Evolutionary conservation across 2,113 vertebrate genomes (phyloP).

Genomic region (Oreocharis arfaki): DNA sequence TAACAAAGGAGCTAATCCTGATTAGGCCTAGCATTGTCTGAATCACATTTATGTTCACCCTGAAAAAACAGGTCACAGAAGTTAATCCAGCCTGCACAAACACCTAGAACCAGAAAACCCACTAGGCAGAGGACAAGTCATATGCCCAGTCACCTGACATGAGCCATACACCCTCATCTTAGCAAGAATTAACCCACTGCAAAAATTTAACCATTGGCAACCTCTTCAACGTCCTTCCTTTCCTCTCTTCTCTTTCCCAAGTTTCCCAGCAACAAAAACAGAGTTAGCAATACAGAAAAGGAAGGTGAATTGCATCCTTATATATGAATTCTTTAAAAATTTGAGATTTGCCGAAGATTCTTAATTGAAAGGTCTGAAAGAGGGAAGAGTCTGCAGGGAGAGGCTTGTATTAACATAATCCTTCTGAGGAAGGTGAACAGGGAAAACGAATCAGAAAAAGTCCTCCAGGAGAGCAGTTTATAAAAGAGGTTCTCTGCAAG

Average conservation of each 20-base stretch:
- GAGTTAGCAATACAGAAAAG: not conserved
- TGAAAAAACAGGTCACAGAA: not conserved
- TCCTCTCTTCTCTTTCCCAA: not conserved
- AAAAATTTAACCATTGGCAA: not conserved
- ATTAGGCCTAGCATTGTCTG: not conserved
- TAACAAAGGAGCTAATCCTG: not conserved
- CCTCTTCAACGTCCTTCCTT: not conserved
- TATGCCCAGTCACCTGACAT: not conserved
- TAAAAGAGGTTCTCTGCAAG: not conserved
- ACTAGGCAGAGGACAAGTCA: not conserved
- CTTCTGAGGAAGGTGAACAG: not conserved
- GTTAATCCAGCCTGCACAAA: constrained; percentile 26
- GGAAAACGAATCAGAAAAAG: not conserved
- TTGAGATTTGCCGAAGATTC: not conserved
- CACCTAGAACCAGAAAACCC: not conserved
- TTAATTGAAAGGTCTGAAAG: not conserved
- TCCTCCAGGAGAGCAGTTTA: not conserved
- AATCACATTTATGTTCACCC: not conserved
- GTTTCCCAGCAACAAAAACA: not conserved
- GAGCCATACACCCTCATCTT: not conserved
- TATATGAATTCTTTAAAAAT: not conserved
- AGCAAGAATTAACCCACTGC: not conserved
- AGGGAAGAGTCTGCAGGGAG: not conserved
- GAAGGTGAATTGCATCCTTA: not conserved
- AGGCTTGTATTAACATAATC: not conserved